A percentile compares a stretch with the other conserved stretches of the same genome.
phyloP scores from a whole-genome alignment of 2,888 invertebrate genomes.

The Coecobrya sp. region DNA sequence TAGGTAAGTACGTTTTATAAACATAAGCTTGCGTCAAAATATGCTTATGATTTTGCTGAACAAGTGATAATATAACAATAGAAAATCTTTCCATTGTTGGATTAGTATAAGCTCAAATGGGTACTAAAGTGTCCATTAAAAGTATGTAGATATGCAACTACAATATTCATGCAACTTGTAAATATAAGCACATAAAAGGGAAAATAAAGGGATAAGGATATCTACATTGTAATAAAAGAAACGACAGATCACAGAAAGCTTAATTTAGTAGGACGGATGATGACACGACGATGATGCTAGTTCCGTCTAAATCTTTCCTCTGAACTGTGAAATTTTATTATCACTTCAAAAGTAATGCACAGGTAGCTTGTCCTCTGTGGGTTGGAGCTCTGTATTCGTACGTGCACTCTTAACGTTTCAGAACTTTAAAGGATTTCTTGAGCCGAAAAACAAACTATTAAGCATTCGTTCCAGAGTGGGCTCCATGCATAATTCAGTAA shows the following conservation, averaged over 20 bases:
- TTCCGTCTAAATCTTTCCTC: constrained; percentile 38
- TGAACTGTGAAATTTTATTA: constrained; percentile 53
- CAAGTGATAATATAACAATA: constrained; percentile 42
- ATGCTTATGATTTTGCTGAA: constrained; percentile 7
- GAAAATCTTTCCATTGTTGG: constrained; percentile 64
- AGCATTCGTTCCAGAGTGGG: constrained; percentile 47
- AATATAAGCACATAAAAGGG: neutral
- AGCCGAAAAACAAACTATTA: constrained; percentile 54
- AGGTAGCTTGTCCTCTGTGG: neutral
- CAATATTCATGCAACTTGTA: neutral
- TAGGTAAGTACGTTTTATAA: neutral
- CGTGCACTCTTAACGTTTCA: neutral
- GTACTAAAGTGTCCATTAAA: neutral
- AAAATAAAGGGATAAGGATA: constrained; percentile 3
- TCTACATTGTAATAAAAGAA: constrained; percentile 45
- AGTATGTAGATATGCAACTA: neutral
- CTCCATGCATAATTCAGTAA: constrained; percentile 59
- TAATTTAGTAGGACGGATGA: constrained; percentile 28
- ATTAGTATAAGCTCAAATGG: constrained; percentile 46
- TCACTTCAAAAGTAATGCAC: constrained; percentile 32
- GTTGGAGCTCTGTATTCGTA: neutral
- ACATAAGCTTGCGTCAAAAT: constrained; percentile 9
- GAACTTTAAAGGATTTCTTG: neutral
- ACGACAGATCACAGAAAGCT: constrained; percentile 59
- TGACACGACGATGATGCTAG: neutral